A percentile compares a stretch with the other conserved stretches of the same genome.
Evolutionary conservation across 2,797 vertebrate genomes (phyloP).

Genomic region (Acropternis orthonyx): DNA sequence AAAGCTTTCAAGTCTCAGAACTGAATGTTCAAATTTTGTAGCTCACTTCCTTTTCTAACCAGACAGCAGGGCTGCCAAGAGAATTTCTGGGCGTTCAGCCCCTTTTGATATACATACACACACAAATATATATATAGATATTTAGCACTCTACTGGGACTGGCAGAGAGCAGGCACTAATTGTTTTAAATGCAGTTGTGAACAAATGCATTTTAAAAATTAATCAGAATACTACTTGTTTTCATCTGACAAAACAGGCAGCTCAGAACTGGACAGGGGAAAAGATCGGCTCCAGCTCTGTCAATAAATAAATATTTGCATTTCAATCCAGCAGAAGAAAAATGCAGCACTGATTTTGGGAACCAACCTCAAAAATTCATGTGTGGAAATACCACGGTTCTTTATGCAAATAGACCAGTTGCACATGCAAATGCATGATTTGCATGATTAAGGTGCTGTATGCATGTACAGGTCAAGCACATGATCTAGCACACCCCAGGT

Average conservation of each 20-base stretch:
- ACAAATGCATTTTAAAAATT: slow-evolving; percentile 36
- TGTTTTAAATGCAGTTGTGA: slow-evolving; percentile 62
- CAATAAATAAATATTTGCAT: slow-evolving; percentile 67
- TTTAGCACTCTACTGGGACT: slow-evolving; percentile 31
- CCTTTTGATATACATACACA: slow-evolving; percentile 65
- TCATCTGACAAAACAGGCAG: slow-evolving; percentile 17
- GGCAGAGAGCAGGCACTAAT: slow-evolving; percentile 57
- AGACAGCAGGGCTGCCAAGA: slow-evolving; percentile 78
- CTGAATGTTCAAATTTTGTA: slow-evolving; percentile 82
- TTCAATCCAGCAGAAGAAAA: slow-evolving; percentile 48
- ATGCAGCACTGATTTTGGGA: slow-evolving; percentile 52
- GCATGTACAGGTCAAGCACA: neutral
- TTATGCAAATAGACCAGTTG: neutral
- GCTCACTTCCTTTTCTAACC: slow-evolving; percentile 82
- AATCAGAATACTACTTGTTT: slow-evolving; percentile 38
- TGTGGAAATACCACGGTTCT: slow-evolving; percentile 8
- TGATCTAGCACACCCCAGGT: neutral
- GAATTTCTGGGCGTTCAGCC: slow-evolving; percentile 75
- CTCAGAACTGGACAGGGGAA: slow-evolving; percentile 31
- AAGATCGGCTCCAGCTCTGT: slow-evolving; percentile 36
- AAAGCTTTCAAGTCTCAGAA: slow-evolving; percentile 77
- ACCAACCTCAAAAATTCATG: slow-evolving; percentile 52
- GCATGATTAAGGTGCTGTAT: neutral
- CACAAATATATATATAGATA: slow-evolving; percentile 21
- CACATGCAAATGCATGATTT: neutral